Evolutionary conservation across 1,140 invertebrate species (phyloP).

Genomic region (Drosophila quadrilineata): DNA sequence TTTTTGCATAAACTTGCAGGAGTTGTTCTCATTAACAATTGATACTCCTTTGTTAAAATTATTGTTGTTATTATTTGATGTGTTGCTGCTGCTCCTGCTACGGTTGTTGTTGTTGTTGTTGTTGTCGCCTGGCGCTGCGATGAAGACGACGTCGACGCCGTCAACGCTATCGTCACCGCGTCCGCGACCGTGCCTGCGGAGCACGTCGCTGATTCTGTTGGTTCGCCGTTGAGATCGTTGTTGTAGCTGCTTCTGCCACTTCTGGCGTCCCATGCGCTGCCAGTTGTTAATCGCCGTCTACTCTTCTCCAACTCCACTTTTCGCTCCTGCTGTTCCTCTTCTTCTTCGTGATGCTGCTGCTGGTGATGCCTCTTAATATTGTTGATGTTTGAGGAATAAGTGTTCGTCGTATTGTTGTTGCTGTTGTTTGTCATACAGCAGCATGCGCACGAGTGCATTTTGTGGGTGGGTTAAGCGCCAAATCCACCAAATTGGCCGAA

Average conservation of each 20-base stretch:
- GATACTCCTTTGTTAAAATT: conserved; percentile 37
- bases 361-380: conserved; percentile 4
- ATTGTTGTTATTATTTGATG: conserved; percentile 7
- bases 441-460: conserved; percentile 78
- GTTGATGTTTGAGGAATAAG: conserved; percentile 4
- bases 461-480: conserved; percentile 61
- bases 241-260: conserved; percentile 44
- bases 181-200: conserved; percentile 50
- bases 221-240: conserved; percentile 69
- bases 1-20: conserved; percentile 33
- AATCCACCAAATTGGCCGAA: conserved; percentile 46
- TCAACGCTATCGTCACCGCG: conserved; percentile 46
- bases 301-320: conserved; percentile 2
- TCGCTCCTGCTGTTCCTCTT: conserved; percentile 2
- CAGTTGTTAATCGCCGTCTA: conserved; percentile 22
- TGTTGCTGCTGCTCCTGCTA: conserved; percentile 4
- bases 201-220: conserved; percentile 56
- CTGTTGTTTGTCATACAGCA: conserved; percentile 65
- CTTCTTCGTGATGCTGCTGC: neutral
- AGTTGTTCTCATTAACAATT: conserved; percentile 16
- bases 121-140: conserved; percentile 26
- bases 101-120: conserved; percentile 5
- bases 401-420: conserved; percentile 23
- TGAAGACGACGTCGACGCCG: conserved; percentile 44
- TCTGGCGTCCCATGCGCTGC: conserved; percentile 44